Base-by-base conservation (phyloP, 2,888 invertebrate genomes). In the Hypomecis atomaria region DNA sequence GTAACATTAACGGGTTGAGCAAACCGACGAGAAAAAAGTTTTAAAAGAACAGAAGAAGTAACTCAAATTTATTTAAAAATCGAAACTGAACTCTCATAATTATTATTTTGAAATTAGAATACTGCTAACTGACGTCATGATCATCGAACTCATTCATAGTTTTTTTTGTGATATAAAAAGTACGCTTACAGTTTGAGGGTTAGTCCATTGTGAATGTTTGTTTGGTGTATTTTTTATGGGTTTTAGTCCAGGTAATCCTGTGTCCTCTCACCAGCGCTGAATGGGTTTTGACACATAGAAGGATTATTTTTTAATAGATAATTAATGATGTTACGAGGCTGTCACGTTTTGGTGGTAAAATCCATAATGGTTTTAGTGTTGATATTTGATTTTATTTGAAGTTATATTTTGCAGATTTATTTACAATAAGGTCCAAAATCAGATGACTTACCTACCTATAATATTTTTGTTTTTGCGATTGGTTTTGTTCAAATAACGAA, bases 241-340 rank as follows among this genome's bases (percentile, higher is more conserved):
- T 83, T 79, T 89, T 84, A 88, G 86, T 84, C 84, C 88, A 89
- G 87, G 91, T 92, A 92, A 92, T 92, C 90, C 86, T 74, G 69
- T 88, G 89, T 89, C 84, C 89, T 89, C 88, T 87, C 85, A 79
- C 83, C 75, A 75, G 62, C 62, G 62, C 67, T 82, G 79, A 88
- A 90, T 89, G 77, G 83, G 86, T 88, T 92, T 83, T 90, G 90
- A 92, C 90, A 81, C 82, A 83, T 88, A 88, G 88, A 91, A 84
- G 91, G 92, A 92, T 92, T 91, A 91, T 83, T 87, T 85, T 87
- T 81, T 91, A 90, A 92, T 91, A 89, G 87, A 87, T 92, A 91
- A 89, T 90, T 92, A 92, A 92, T 91, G 90, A 88, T 88, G 85
- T 83, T 80, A 68, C 73, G 56, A 61, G 57, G 68, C 71, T 78